A percentile compares a stretch with the other conserved stretches of the same genome.
Evolutionary conservation across 30 jellyfish, hydroid and myxozoan genomes (phyloP).

Genomic region (Clytia hemisphaerica): DNA sequence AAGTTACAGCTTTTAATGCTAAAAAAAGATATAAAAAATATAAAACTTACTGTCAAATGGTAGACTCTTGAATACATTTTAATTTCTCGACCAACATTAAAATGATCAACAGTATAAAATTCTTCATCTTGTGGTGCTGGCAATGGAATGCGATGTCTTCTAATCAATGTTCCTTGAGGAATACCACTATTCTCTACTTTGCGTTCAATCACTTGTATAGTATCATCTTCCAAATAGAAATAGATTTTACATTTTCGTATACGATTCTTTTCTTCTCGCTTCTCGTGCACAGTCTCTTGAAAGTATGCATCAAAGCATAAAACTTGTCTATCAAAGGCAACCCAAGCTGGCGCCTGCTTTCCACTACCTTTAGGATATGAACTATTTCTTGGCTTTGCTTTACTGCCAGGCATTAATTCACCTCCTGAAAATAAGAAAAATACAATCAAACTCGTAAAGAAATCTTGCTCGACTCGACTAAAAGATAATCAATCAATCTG

Average conservation of each 20-base stretch:
- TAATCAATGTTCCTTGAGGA: constrained; percentile 90
- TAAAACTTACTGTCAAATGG: constrained; percentile 55
- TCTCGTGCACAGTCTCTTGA: constrained; percentile 94
- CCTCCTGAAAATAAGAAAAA: constrained; percentile 54
- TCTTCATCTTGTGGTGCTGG: constrained; percentile 86
- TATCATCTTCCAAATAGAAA: constrained; percentile 87
- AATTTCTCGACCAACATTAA: constrained; percentile 80
- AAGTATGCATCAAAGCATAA: constrained; percentile 88
- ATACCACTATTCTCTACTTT: constrained; percentile 80
- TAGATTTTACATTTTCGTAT: constrained; percentile 71
- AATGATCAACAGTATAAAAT: constrained; percentile 78
- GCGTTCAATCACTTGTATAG: constrained; percentile 86
- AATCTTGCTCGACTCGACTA: too few relatives aligned
- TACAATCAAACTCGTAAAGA: neutral
- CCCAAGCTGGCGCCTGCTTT: constrained; percentile 91
- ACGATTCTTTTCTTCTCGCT: constrained; percentile 79
- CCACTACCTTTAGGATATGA: constrained; percentile 72
- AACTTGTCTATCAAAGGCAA: constrained; percentile 91
- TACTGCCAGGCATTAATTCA: constrained; percentile 81
- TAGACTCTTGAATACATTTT: constrained; percentile 56
- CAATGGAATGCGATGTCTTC: constrained; percentile 78
- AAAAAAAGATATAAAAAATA: too few relatives aligned
- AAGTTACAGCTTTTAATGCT: too few relatives aligned
- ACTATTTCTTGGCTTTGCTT: constrained; percentile 67
- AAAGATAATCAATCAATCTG: too few relatives aligned